These are phyloP conservation scores for Perca schrenkii DNA, from an alignment of 2,113 vertebrate genomes.

Conservation along the genomic window DNA sequence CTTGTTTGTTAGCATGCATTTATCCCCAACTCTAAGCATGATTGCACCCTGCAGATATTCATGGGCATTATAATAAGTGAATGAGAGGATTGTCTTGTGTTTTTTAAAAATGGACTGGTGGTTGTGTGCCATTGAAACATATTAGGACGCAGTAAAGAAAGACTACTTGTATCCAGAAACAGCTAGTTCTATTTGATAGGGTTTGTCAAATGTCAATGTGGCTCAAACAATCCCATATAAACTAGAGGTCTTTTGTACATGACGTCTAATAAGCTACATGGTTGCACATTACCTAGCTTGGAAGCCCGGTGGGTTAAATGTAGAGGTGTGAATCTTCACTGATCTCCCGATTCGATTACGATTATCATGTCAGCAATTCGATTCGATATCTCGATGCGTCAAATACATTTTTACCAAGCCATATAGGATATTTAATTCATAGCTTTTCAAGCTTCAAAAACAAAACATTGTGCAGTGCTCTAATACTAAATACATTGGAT, in stretches of 20 bases:
- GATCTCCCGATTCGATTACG: too few species aligned
- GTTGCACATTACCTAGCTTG: conserved; percentile 34
- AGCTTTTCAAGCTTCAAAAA: too few species aligned
- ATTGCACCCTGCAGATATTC: conserved; percentile 56
- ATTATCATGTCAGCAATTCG: too few species aligned
- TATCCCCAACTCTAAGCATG: conserved; percentile 25
- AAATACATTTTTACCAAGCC: too few species aligned
- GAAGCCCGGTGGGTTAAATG: conserved; percentile 23
- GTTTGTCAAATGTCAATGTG: not conserved
- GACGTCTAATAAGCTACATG: not conserved
- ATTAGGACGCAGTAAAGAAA: not conserved
- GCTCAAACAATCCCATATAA: not conserved
- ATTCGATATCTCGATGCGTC: too few species aligned
- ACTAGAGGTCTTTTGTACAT: conserved; percentile 2
- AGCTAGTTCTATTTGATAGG: not conserved
- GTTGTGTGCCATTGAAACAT: conserved; percentile 6
- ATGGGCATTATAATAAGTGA: conserved; percentile 43
- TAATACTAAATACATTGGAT: too few species aligned
- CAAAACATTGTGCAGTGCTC: too few species aligned
- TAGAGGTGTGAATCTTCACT: too few species aligned
- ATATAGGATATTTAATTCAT: too few species aligned
- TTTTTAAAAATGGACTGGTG: conserved; percentile 25
- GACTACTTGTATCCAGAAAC: not conserved
- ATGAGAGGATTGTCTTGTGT: conserved; percentile 40
- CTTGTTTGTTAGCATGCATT: conserved; percentile 47